phyloP scores from a whole-genome alignment of 2,797 vertebrate genomes.

The Sparidentex hasta region DNA sequence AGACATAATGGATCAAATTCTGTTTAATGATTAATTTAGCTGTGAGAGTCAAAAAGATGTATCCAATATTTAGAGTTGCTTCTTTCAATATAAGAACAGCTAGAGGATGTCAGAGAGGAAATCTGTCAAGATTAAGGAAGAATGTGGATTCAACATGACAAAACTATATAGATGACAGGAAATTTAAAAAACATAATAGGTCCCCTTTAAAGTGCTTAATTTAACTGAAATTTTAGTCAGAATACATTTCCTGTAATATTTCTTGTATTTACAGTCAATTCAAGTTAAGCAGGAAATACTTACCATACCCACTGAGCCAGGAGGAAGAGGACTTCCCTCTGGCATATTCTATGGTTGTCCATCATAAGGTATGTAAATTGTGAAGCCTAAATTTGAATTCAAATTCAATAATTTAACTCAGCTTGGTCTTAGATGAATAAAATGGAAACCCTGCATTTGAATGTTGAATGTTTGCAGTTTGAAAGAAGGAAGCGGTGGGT shows the following conservation, averaged over 20 bases:
- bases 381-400: neutral
- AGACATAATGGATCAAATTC: no score
- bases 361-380: slow-evolving; percentile 85
- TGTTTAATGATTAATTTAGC: no score
- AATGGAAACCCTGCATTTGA: neutral
- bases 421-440: neutral
- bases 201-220: neutral
- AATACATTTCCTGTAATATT: neutral
- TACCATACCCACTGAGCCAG: slow-evolving; percentile 86
- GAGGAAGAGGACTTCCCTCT: slow-evolving; percentile 80
- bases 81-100: no score
- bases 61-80: no score
- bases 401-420: neutral
- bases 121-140: no score
- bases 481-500: neutral
- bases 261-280: slow-evolving; percentile 75
- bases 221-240: neutral
- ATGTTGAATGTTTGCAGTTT: neutral
- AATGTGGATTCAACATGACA: no score
- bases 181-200: no score
- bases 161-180: no score
- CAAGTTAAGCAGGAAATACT: slow-evolving; percentile 85
- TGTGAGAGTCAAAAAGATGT: no score
- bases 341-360: slow-evolving; percentile 92
- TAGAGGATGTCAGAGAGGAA: no score